Percentiles rank a stretch among this genome's conserved stretches.
phyloP scores from a whole-genome alignment of 2,113 vertebrate genomes.

The Paradoxurus hermaphroditus region DNA sequence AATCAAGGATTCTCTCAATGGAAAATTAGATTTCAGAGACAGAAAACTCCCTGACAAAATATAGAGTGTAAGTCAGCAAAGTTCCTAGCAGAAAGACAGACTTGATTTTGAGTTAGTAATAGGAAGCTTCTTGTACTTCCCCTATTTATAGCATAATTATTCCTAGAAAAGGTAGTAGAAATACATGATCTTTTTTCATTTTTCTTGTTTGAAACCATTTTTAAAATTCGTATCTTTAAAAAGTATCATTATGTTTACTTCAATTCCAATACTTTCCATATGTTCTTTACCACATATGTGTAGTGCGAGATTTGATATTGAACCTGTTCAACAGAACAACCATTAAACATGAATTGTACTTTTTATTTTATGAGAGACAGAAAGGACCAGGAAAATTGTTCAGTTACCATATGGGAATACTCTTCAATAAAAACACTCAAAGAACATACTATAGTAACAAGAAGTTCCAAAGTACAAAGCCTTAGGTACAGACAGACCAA shows the following conservation, averaged over 20 bases:
- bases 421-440: not conserved
- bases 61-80: not conserved
- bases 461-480: not conserved
- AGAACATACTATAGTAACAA: not conserved
- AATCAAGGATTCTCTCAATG: not conserved
- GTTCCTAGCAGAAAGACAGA: not conserved
- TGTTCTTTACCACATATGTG: not conserved
- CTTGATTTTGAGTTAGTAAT: not conserved
- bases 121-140: not conserved
- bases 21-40: constrained; percentile 4
- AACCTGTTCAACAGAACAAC: not conserved
- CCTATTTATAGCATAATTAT: not conserved
- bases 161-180: not conserved
- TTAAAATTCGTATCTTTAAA: constrained; percentile 10
- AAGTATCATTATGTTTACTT: not conserved
- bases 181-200: not conserved
- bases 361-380: not conserved
- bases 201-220: not conserved
- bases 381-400: not conserved
- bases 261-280: not conserved
- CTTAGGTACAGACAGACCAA: not conserved
- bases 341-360: not conserved
- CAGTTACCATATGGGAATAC: not conserved
- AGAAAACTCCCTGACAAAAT: not conserved
- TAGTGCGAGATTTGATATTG: not conserved